Evolutionary conservation across 2,888 invertebrate species (phyloP).

Genomic region (Ernsta delagoae): DNA sequence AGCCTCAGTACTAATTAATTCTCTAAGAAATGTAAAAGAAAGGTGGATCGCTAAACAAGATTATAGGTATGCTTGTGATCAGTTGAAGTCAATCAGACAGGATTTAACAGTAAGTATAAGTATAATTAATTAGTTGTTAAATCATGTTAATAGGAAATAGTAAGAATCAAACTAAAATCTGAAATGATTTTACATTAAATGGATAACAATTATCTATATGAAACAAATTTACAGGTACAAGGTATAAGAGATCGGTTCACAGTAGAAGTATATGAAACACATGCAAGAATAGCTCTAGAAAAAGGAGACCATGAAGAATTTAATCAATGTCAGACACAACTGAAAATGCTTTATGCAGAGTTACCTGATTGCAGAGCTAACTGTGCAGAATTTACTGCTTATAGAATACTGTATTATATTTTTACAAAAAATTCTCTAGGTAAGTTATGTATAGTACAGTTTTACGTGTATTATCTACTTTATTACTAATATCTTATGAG

Average conservation of each 20-base stretch:
- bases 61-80: conserved; percentile 99
- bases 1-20: conserved; percentile 91
- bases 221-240: conserved; percentile 89
- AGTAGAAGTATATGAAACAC: conserved; percentile 99
- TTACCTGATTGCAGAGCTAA: conserved; percentile 88
- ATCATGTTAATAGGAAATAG: not conserved
- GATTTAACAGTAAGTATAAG: conserved; percentile 94
- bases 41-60: conserved; percentile 96
- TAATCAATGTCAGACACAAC: conserved; percentile 99
- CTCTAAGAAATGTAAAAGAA: conserved; percentile 95
- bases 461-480: too few species aligned
- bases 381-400: conserved; percentile 97
- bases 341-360: conserved; percentile 96
- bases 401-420: conserved; percentile 98
- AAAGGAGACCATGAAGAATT: conserved; percentile 99
- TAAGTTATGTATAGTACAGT: conserved; percentile 64
- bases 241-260: conserved; percentile 92
- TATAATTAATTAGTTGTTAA: not conserved
- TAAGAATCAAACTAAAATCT: not conserved
- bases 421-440: conserved; percentile 99
- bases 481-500: too few species aligned
- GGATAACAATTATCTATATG: too few species aligned
- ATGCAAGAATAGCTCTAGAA: conserved; percentile 98
- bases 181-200: not conserved
- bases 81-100: conserved; percentile 98